phyloP scores from a whole-genome alignment of 2,797 vertebrate genomes.

The Myripristis jacobus region DNA sequence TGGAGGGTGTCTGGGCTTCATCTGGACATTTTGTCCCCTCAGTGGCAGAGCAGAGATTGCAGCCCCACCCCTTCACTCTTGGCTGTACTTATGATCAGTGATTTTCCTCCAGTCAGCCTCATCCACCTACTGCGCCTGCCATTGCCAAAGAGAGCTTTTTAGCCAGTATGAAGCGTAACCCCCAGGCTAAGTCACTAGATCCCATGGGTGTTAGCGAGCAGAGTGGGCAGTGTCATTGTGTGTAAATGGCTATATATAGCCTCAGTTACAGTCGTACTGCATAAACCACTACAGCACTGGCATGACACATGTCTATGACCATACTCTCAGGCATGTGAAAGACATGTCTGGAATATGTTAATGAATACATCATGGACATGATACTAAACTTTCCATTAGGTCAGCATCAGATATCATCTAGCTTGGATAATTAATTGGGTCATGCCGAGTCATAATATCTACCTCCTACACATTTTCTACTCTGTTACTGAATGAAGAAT shows the following conservation, averaged over 20 bases:
- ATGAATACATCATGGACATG: slow-evolving; percentile 35
- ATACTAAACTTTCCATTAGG: slow-evolving; percentile 47
- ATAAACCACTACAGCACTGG: slow-evolving; percentile 35
- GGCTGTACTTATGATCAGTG: slow-evolving; percentile 31
- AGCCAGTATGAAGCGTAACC: slow-evolving; percentile 60
- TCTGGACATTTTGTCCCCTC: slow-evolving; percentile 52
- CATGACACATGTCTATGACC: slow-evolving; percentile 19
- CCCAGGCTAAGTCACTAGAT: slow-evolving; percentile 69
- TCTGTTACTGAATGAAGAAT: too few species aligned
- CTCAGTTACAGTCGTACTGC: slow-evolving; percentile 38
- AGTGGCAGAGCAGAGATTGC: too few species aligned
- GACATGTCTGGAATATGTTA: slow-evolving; percentile 36
- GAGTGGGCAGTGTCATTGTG: slow-evolving; percentile 47
- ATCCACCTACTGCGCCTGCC: slow-evolving; percentile 45
- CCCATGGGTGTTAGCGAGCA: slow-evolving; percentile 61
- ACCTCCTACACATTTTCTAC: slow-evolving; percentile 12
- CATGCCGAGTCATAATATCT: slow-evolving; percentile 12
- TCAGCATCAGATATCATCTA: slow-evolving; percentile 23
- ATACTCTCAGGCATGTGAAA: slow-evolving; percentile 34
- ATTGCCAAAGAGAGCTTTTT: slow-evolving; percentile 59
- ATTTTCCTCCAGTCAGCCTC: slow-evolving; percentile 43
- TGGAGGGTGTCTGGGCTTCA: too few species aligned
- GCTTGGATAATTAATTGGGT: slow-evolving; percentile 33
- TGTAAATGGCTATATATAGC: slow-evolving; percentile 68
- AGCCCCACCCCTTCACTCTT: slow-evolving; percentile 15